Evolutionary conservation across 2,797 vertebrate genomes (phyloP).

Genomic region (Sphaeramia orbicularis): DNA sequence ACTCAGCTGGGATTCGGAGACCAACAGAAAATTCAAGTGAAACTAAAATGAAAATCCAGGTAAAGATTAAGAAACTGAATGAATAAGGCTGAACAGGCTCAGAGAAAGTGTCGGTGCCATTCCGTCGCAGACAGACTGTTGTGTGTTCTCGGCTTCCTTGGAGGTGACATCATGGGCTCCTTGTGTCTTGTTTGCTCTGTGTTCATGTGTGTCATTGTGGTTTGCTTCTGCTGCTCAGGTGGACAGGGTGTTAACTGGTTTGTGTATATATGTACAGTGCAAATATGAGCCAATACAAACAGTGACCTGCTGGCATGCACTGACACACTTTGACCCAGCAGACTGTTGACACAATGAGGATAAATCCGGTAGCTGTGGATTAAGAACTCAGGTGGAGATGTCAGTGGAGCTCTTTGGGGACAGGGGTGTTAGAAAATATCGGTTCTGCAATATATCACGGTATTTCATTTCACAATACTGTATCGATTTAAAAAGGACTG

Average conservation of each 20-base stretch:
- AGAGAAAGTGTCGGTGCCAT: fast-evolving
- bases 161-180: conserved; percentile 26
- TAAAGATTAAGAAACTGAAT: background rate
- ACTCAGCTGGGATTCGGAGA: conserved; percentile 3
- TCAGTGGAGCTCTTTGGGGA: background rate
- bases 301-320: conserved; percentile 34
- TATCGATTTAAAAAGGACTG: too few species aligned
- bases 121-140: too few species aligned
- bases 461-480: too few species aligned
- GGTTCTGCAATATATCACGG: too few species aligned
- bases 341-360: conserved; percentile 31
- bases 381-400: conserved; percentile 12
- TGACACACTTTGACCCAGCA: conserved; percentile 28
- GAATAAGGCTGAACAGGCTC: background rate
- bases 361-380: conserved; percentile 5
- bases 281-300: conserved; percentile 41
- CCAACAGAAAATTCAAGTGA: conserved; percentile 13
- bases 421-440: too few species aligned
- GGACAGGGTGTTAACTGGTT: conserved; percentile 37
- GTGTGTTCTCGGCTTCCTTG: background rate
- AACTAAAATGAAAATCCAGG: too few species aligned
- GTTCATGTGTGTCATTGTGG: conserved; percentile 12
- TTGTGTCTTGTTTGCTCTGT: conserved; percentile 25
- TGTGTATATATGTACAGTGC: conserved; percentile 24
- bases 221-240: conserved; percentile 39